Base-by-base conservation (phyloP, 2,797 vertebrate genomes). In the Hyperoplus lanceolatus region DNA sequence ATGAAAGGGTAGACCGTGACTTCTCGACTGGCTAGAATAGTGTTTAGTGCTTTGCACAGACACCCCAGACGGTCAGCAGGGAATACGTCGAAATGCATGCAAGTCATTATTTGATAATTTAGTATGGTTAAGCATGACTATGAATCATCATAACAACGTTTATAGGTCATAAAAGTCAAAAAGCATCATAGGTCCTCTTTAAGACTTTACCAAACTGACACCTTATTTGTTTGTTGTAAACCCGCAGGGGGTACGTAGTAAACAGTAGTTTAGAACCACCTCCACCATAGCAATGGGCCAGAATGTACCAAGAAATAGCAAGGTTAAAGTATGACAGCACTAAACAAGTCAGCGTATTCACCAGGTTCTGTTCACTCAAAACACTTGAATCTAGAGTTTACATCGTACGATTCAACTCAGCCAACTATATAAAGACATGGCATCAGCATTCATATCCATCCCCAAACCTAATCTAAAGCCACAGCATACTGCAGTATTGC, bases 311-410 rank as follows among this genome's bases (percentile, higher is more conserved):
- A 50, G 18, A 41, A 38, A 43, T 12, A 54, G 43, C 5, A 18
- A 64, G 43, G 61, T 61, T 38, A 58, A 41, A 70, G 16, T 78
- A 76, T 64, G 48, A n/a, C 3, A 58, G 36, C 29, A 46, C n/a
- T 42, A 16, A 45, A 56, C 12, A 54, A 70, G 38, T 4, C 8
- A 61, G 72, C 75, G 70, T 77, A 79, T 61, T 75, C 71, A 66
- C 51, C 15, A 1, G 21, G 15, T 79, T 80, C 3, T 46, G 38
- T 82, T 80, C 62, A 49, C 55, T 73, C 29, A 11, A 67, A 75
- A 77, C 74, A 87, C 70, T 61, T 79, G 76, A 79, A 80, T 75
- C 51, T 1, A 54, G 36, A 2, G 53, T 70, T 73, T 80, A 84
- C 64, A 81, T 68, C 75, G 64, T 76, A 57, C 65, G 38, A 73